Base-by-base conservation (phyloP, 2,888 invertebrate genomes). In the Strigamia crassipes region DNA sequence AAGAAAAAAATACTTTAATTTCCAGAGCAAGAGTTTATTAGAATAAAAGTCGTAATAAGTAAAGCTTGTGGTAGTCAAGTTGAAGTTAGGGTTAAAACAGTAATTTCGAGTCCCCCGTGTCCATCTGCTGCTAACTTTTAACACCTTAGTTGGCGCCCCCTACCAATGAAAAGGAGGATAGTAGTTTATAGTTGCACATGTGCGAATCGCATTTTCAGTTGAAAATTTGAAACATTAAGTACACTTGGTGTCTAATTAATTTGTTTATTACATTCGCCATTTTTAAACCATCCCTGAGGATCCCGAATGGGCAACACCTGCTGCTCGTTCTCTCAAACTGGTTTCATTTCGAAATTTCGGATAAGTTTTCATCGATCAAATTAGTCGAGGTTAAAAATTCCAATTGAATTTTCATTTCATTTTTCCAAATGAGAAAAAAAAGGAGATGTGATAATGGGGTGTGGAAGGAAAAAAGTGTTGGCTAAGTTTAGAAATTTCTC, bases 201-300 rank as follows among this genome's bases (percentile, higher is more conserved):
- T 73, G 73, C 73, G 23, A 73, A 73, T 73, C 73, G 73, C 73
- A 73, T 31, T 73, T 73, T 73, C 73, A 73, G 73, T 73, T 73
- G 73, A 73, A 27, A 27, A 73, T 73, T 73, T 73, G 73, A 73
- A 73, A 73, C 73, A 73, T 73, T 73, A 73, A 73, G 27, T 73
- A 27, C 73, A 73, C 73, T 73, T 27, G 73, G 73, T 73, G 73
- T 73, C 73, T 73, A 73, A 73, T 73, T 73, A 73, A 27, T 73
- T 73, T 73, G 73, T 73, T 73, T 73, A 73, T 73, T 73, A 73
- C 73, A 27, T 73, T 73, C 73, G 73, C 73, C 73, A 73, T 73
- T 27, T 73, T 73, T 23, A 73, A 73, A 73, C 73, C 31, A 73
- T 73, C 73, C 23, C 73, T 73, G 23, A 73, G 73, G 23, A 73